Conservation (phyloP, 2,797 vertebrate genomes). For the Rhynchonycteris naso region DNA sequence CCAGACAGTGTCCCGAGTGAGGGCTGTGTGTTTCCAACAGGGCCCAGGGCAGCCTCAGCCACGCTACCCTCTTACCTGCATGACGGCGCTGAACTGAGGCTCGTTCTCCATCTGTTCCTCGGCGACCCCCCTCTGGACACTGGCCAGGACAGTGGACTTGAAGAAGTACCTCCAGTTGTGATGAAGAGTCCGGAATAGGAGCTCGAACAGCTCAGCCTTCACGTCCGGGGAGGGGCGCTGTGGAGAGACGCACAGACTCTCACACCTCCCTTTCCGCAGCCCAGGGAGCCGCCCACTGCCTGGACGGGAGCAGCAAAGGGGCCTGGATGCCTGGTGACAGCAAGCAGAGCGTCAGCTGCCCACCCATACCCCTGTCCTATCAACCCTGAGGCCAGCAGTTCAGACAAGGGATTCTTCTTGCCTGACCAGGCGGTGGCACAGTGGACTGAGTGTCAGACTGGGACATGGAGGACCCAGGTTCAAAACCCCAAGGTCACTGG, state of each 20-base stretch:
- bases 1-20: neutral
- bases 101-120: slow-evolving; percentile 98
- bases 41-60: neutral
- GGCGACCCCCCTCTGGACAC: slow-evolving; percentile 91
- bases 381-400: neutral
- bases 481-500: too few species aligned
- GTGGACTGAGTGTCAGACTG: too few species aligned
- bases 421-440: too few species aligned
- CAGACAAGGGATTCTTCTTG: too few species aligned
- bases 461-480: too few species aligned
- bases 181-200: slow-evolving; percentile 96
- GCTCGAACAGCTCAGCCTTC: slow-evolving; percentile 96
- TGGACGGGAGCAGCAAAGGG: neutral
- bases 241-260: neutral
- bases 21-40: neutral
- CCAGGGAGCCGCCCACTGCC: neutral
- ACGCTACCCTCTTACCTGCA: slow-evolving; percentile 90
- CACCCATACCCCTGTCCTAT: neutral
- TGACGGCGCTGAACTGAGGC: slow-evolving; percentile 96
- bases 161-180: slow-evolving; percentile 99
- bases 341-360: neutral
- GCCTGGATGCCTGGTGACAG: neutral
- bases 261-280: neutral
- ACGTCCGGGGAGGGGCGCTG: slow-evolving; percentile 97
- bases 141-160: slow-evolving; percentile 95